Evolutionary conservation across 1,140 invertebrate species (phyloP).

Genomic region (Delia radicum): DNA sequence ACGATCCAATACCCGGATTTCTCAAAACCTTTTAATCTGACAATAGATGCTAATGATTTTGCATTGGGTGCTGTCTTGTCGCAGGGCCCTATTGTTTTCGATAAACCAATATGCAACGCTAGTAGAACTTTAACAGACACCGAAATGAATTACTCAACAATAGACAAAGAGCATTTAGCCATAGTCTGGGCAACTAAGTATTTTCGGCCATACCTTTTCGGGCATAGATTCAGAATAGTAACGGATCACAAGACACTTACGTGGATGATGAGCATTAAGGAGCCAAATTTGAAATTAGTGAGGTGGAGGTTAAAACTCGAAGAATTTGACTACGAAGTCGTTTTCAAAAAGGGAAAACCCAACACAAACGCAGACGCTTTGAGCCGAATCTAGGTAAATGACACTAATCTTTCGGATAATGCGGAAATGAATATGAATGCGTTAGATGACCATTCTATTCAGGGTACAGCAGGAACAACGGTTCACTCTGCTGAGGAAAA

Average conservation of each 20-base stretch:
- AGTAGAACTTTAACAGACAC: slow-evolving; percentile 55
- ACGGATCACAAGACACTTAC: slow-evolving; percentile 51
- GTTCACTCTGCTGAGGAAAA: too few relatives aligned
- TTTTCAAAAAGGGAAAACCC: not conserved
- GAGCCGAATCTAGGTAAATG: too few relatives aligned
- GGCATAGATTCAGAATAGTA: slow-evolving; percentile 36
- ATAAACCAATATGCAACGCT: slow-evolving; percentile 51
- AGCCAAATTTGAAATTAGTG: not conserved
- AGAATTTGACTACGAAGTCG: not conserved
- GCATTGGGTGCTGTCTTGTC: slow-evolving; percentile 47
- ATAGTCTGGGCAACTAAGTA: slow-evolving; percentile 48
- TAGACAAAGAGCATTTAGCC: slow-evolving; percentile 22
- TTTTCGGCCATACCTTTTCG: slow-evolving; percentile 46
- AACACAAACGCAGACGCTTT: not conserved
- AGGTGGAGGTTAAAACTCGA: not conserved
- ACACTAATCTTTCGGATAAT: too few relatives aligned
- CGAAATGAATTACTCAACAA: slow-evolving; percentile 35
- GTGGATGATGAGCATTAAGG: too few relatives aligned
- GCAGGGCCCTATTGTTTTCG: slow-evolving; percentile 35
- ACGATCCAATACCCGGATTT: slow-evolving; percentile 50
- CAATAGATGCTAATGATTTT: slow-evolving; percentile 40
- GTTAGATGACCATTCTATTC: too few relatives aligned
- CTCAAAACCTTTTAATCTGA: slow-evolving; percentile 42
- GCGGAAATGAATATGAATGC: too few relatives aligned
- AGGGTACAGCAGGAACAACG: too few relatives aligned